Percentiles rank a stretch among this genome's conserved stretches.
Evolutionary conservation across 2,113 vertebrate genomes (phyloP).

Genomic region (Rhinogobius similis): DNA sequence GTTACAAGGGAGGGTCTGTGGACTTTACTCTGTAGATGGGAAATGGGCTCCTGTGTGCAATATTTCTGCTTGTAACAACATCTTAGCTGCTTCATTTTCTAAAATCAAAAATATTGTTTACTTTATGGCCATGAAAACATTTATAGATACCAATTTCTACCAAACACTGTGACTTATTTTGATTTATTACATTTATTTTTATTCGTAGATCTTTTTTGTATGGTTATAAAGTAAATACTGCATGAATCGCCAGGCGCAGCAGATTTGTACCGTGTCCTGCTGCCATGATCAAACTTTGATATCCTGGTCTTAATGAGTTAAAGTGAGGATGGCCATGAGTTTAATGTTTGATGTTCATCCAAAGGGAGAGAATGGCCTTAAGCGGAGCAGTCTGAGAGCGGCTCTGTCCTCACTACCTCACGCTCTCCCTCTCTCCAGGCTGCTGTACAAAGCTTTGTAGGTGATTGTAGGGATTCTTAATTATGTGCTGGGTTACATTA

Average conservation of each 20-base stretch:
- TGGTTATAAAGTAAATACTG: not conserved
- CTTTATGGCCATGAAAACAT: not conserved
- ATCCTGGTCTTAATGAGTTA: too few relatives aligned
- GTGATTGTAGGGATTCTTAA: too few relatives aligned
- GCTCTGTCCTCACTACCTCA: slow-evolving; percentile 55
- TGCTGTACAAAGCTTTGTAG: too few relatives aligned
- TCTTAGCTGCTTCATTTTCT: not conserved
- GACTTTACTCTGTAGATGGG: not conserved
- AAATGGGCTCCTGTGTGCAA: slow-evolving; percentile 22
- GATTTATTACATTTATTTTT: not conserved
- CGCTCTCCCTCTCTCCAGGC: too few relatives aligned
- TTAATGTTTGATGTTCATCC: slow-evolving; percentile 13
- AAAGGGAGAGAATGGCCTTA: slow-evolving; percentile 60
- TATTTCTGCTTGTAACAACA: not conserved
- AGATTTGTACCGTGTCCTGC: not conserved
- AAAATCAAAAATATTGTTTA: not conserved
- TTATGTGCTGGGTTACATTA: too few relatives aligned
- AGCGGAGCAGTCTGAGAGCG: slow-evolving; percentile 41
- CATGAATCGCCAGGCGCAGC: not conserved
- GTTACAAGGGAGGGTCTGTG: not conserved
- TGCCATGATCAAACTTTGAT: not conserved
- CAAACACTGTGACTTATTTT: not conserved
- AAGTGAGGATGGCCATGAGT: not conserved
- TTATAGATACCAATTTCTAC: not conserved
- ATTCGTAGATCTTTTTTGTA: not conserved